Percentiles rank a stretch among this genome's conserved stretches.
Conservation (phyloP, 53 echinoderm and acorn worm genomes). For the Arbacia lixula region DNA sequence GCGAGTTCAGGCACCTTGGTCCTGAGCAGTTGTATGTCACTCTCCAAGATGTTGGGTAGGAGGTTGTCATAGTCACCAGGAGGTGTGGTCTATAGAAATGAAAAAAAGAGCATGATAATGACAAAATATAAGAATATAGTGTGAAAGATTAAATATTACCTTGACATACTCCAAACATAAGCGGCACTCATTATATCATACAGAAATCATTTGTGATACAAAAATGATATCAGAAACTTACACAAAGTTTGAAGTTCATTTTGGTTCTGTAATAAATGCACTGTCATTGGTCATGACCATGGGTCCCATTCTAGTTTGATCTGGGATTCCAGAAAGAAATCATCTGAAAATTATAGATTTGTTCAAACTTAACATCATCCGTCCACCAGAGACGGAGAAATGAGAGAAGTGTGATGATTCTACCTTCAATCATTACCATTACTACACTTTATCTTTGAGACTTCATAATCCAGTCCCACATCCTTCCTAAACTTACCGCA, state of each 20-base stretch:
- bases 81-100: constrained; percentile 70
- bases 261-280: no score
- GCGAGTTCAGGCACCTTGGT: constrained; percentile 88
- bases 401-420: background rate
- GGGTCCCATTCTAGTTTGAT: no score
- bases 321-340: no score
- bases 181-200: no score
- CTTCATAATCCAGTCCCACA: background rate
- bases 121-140: no score
- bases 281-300: no score
- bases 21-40: constrained; percentile 67
- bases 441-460: background rate
- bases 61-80: constrained; percentile 74
- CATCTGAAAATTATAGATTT: no score
- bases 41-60: constrained; percentile 72
- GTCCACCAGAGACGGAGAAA: background rate
- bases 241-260: no score
- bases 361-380: background rate
- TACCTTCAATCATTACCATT: background rate
- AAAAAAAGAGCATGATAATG: background rate
- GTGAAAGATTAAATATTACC: no score
- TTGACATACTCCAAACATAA: no score
- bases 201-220: no score
- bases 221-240: no score
- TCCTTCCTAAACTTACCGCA: constrained; percentile 85